A percentile compares a stretch with the other conserved stretches of the same genome.
These are phyloP conservation scores for Spisula solida DNA, from an alignment of 2,888 invertebrate species.

Conservation along the genomic window DNA sequence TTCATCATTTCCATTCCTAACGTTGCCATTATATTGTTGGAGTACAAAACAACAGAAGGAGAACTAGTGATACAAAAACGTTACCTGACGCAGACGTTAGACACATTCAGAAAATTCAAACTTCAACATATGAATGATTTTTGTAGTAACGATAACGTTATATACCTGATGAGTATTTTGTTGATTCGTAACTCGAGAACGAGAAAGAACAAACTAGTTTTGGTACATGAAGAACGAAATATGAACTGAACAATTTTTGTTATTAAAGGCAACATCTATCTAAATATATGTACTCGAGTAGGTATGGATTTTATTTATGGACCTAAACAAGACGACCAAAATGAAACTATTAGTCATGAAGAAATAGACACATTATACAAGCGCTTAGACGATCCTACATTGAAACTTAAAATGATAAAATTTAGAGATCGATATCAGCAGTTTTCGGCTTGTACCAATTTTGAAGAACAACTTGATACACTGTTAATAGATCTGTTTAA, in stretches of 20 bases:
- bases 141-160: neutral
- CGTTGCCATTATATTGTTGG: slow-evolving; percentile 24
- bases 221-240: too few species aligned
- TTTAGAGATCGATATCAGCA: slow-evolving; percentile 16
- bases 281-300: neutral
- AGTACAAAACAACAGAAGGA: slow-evolving; percentile 26
- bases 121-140: neutral
- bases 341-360: neutral
- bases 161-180: slow-evolving; percentile 15
- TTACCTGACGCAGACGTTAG: slow-evolving; percentile 9
- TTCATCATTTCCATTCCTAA: slow-evolving; percentile 22
- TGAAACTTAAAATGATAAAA: slow-evolving; percentile 26
- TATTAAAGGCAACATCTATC: neutral
- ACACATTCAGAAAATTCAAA: slow-evolving; percentile 12
- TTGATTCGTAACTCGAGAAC: slow-evolving; percentile 30
- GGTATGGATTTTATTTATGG: neutral
- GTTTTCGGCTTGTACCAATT: neutral
- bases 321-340: neutral
- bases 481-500: neutral
- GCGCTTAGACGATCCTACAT: neutral
- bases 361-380: slow-evolving; percentile 16
- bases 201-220: slow-evolving; percentile 10
- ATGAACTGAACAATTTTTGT: neutral
- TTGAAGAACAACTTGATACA: slow-evolving; percentile 28
- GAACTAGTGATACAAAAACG: neutral